These are phyloP conservation scores for Cavia porcellus DNA, from an alignment of 2,113 vertebrate genomes.

Conservation along the genomic window DNA sequence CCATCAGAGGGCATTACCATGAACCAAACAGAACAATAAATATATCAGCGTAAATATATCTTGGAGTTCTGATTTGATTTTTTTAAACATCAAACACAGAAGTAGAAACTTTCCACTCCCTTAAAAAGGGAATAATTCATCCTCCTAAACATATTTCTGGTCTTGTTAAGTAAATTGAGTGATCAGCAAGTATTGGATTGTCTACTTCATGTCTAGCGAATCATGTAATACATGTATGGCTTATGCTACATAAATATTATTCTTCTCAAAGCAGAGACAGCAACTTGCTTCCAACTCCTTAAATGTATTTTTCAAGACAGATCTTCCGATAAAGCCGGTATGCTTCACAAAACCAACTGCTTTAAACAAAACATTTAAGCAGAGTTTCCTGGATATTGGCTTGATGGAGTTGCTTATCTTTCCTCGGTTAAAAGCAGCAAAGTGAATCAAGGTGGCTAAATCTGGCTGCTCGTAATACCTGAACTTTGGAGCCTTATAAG, in stretches of 20 bases:
- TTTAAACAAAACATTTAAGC: slow-evolving; percentile 77
- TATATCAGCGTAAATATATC: slow-evolving; percentile 39
- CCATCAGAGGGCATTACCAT: neutral
- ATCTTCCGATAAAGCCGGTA: slow-evolving; percentile 64
- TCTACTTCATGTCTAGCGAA: slow-evolving; percentile 63
- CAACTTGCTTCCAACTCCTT: slow-evolving; percentile 58
- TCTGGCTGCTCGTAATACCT: slow-evolving; percentile 18
- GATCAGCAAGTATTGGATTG: slow-evolving; percentile 59
- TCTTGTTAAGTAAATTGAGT: slow-evolving; percentile 57
- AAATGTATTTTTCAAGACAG: slow-evolving; percentile 65
- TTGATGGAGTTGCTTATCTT: slow-evolving; percentile 66
- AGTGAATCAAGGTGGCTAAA: slow-evolving; percentile 24
- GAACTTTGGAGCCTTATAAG: slow-evolving; percentile 36
- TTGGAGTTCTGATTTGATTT: slow-evolving; percentile 28
- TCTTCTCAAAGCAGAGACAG: slow-evolving; percentile 63
- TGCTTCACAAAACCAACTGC: slow-evolving; percentile 67
- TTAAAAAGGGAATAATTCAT: neutral
- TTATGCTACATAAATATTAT: slow-evolving; percentile 75
- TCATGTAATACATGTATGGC: slow-evolving; percentile 57
- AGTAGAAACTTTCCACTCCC: neutral
- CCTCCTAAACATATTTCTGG: slow-evolving; percentile 44
- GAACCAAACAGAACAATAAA: neutral
- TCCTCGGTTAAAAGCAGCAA: slow-evolving; percentile 70
- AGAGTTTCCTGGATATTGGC: slow-evolving; percentile 61
- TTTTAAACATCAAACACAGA: slow-evolving; percentile 19